Evolutionary conservation across 2,888 invertebrate species (phyloP).

Genomic region (Matsumyia berberina): DNA sequence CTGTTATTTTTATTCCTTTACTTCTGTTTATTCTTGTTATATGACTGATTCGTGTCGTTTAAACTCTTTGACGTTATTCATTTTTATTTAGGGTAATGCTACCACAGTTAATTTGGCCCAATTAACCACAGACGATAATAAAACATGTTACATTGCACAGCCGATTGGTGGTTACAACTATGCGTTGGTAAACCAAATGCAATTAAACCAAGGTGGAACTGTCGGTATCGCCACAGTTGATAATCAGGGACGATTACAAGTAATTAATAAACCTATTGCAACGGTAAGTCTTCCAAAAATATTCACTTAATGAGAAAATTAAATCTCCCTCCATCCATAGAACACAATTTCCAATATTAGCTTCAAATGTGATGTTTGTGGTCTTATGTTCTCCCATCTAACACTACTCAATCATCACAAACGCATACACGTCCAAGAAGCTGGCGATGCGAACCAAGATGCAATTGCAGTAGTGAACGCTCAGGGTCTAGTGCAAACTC

Average conservation of each 20-base stretch:
- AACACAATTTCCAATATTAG: constrained; percentile 92
- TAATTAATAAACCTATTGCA: constrained; percentile 84
- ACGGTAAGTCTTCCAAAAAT: constrained; percentile 79
- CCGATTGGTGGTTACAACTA: constrained; percentile 90
- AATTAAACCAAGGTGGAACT: constrained; percentile 87
- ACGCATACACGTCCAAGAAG: constrained; percentile 89
- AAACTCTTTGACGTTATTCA: background rate
- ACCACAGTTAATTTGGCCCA: constrained; percentile 90
- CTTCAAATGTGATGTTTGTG: constrained; percentile 95
- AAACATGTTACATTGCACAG: constrained; percentile 90
- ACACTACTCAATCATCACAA: constrained; percentile 94
- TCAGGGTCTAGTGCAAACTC: constrained; percentile 83
- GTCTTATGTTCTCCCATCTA: constrained; percentile 93
- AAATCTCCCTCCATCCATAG: constrained; percentile 79
- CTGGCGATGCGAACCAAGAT: constrained; percentile 83
- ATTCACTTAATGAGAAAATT: background rate
- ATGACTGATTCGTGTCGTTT: background rate
- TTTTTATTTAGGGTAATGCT: constrained; percentile 82
- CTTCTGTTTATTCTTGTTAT: no score
- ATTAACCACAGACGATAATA: constrained; percentile 87
- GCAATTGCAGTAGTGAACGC: constrained; percentile 86
- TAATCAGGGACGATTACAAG: constrained; percentile 84
- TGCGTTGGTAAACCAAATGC: constrained; percentile 94
- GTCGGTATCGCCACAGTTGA: constrained; percentile 84
- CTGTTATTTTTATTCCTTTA: no score